These are phyloP conservation scores for Morpho achilles DNA, from an alignment of 2,888 invertebrate genomes.

Conservation along the genomic window DNA sequence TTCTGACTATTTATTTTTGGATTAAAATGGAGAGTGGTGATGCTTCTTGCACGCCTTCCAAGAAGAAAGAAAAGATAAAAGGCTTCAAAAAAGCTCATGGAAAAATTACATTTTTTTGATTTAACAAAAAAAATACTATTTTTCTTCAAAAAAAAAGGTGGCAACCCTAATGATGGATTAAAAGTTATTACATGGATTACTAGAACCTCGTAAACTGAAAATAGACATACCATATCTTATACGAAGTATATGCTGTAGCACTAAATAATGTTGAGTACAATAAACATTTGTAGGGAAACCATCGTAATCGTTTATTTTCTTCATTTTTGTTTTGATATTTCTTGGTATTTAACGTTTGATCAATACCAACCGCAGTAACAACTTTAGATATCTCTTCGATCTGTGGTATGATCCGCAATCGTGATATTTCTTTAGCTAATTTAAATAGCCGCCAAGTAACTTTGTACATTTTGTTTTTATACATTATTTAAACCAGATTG, in stretches of 20 bases:
- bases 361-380: slow-evolving; percentile 1
- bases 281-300: slow-evolving; percentile 39
- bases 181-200: too few relatives aligned
- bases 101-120: too few relatives aligned
- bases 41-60: too few relatives aligned
- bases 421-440: slow-evolving; percentile 15
- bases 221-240: slow-evolving; percentile 55
- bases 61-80: too few relatives aligned
- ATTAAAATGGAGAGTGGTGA: too few relatives aligned
- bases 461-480: slow-evolving; percentile 17
- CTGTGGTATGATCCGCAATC: slow-evolving; percentile 8
- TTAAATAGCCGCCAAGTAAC: slow-evolving; percentile 15
- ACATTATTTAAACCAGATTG: too few relatives aligned
- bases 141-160: too few relatives aligned
- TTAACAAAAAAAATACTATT: too few relatives aligned
- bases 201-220: too few relatives aligned
- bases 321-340: slow-evolving; percentile 13
- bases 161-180: too few relatives aligned
- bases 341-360: slow-evolving; percentile 2
- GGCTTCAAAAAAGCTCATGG: too few relatives aligned
- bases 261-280: slow-evolving; percentile 54
- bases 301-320: slow-evolving; percentile 10
- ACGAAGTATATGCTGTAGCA: slow-evolving; percentile 51
- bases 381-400: slow-evolving; percentile 8
- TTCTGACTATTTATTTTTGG: too few relatives aligned